phyloP scores from a whole-genome alignment of 2,797 vertebrate species.

The Alfaro cultratus region DNA sequence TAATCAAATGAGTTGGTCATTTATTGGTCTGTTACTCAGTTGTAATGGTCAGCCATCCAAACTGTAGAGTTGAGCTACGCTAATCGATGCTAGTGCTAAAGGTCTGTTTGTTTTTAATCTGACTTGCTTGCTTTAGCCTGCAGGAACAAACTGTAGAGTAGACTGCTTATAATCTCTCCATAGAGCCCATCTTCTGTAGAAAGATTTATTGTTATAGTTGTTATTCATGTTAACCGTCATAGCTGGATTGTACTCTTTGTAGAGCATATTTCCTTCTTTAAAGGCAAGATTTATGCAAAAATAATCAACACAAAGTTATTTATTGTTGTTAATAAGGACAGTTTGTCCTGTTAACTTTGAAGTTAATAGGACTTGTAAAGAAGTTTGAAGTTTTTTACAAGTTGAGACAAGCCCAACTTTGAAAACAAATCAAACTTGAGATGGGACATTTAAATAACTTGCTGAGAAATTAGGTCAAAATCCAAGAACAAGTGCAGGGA shows the following conservation, averaged over 20 bases:
- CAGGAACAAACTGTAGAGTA: background rate
- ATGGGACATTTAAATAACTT: background rate
- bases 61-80: background rate
- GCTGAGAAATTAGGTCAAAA: slow-evolving; percentile 17
- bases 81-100: background rate
- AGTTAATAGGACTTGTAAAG: background rate
- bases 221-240: background rate
- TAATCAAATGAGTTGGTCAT: no score
- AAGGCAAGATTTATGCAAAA: background rate
- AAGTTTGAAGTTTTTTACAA: background rate
- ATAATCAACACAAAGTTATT: background rate
- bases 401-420: background rate
- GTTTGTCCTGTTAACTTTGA: background rate
- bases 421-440: background rate
- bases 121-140: background rate
- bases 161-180: background rate
- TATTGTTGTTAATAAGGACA: background rate
- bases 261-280: background rate
- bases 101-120: background rate
- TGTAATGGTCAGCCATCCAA: background rate
- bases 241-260: background rate
- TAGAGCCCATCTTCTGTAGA: background rate
- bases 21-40: background rate
- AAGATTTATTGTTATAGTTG: background rate
- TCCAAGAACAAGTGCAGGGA: background rate